These are phyloP conservation scores for Rostratula benghalensis DNA, from an alignment of 2,113 vertebrate genomes.

Conservation along the genomic window DNA sequence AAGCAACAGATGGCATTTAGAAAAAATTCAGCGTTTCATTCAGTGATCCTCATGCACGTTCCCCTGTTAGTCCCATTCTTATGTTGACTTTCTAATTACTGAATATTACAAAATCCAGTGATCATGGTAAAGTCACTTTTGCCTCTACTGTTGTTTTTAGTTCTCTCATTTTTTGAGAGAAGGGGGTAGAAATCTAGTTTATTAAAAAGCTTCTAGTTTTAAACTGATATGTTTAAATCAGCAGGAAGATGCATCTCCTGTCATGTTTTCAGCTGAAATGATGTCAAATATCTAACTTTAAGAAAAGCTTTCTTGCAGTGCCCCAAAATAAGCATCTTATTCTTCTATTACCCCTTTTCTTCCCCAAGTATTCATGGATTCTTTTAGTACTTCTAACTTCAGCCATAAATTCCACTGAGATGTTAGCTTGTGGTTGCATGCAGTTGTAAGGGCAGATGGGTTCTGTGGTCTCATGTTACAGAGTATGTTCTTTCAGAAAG, in stretches of 20 bases:
- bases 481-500: not conserved
- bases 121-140: not conserved
- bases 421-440: not conserved
- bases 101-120: not conserved
- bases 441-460: not conserved
- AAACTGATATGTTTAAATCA: not conserved
- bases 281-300: not conserved
- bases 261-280: not conserved
- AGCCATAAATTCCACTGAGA: not conserved
- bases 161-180: not conserved
- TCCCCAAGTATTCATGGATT: not conserved
- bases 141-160: not conserved
- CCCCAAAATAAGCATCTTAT: not conserved
- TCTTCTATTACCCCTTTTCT: not conserved
- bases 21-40: slow-evolving; percentile 12
- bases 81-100: not conserved
- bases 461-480: not conserved
- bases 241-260: not conserved
- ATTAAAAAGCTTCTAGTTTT: not conserved
- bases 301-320: not conserved
- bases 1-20: not conserved
- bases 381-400: not conserved
- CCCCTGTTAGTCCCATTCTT: not conserved
- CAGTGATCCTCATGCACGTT: not conserved
- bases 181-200: not conserved